Evolutionary conservation across 2,888 invertebrate species (phyloP).

Genomic region (Chydorus sphaericus): DNA sequence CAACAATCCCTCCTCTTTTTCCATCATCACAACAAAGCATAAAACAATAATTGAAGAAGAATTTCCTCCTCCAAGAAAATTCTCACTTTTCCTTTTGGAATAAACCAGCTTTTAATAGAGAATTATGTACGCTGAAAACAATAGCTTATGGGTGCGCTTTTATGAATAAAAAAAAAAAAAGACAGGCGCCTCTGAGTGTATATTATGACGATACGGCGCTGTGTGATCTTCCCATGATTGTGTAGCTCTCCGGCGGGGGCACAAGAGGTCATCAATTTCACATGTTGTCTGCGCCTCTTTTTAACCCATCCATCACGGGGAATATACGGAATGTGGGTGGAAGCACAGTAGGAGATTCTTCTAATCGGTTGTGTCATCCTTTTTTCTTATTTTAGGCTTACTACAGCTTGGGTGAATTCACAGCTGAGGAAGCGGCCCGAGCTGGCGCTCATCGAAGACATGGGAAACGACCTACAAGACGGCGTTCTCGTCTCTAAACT

Average conservation of each 20-base stretch:
- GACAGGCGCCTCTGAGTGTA: no score
- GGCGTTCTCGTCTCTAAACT: conserved; percentile 30
- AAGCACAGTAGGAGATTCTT: no score
- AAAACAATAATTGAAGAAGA: no score
- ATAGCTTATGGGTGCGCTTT: no score
- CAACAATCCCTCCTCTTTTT: no score
- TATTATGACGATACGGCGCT: no score
- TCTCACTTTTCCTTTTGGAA: no score
- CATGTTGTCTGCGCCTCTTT: neutral
- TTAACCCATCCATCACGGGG: neutral
- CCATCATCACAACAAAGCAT: no score
- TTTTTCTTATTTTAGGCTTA: conserved; percentile 25
- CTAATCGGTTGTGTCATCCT: neutral
- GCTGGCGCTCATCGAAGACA: conserved; percentile 28
- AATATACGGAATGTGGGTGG: neutral
- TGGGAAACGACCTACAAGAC: conserved; percentile 30
- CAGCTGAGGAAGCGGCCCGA: conserved; percentile 32
- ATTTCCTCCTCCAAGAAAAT: no score
- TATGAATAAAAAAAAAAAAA: no score
- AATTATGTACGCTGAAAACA: no score
- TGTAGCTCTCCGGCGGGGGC: neutral
- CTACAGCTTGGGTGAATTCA: conserved; percentile 34
- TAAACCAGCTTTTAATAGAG: no score
- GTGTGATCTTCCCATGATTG: conserved; percentile 5
- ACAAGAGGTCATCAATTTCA: conserved; percentile 1